These are phyloP conservation scores for Sinotaia quadrata DNA, from an alignment of 2,888 invertebrate genomes.

Conservation along the genomic window DNA sequence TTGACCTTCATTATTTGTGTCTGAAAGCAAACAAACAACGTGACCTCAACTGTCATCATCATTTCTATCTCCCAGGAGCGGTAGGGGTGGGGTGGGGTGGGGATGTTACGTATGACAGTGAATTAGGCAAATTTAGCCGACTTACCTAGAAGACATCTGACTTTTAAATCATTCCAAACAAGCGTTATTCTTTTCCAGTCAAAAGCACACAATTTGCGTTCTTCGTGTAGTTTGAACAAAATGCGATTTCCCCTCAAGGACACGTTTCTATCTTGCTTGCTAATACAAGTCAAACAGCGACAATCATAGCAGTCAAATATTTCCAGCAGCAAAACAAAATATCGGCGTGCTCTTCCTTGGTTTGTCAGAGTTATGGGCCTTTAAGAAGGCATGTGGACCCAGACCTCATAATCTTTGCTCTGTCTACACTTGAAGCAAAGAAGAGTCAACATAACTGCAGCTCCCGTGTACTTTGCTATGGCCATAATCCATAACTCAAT, in stretches of 20 bases:
- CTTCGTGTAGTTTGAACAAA: neutral
- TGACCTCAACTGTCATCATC: too few species aligned
- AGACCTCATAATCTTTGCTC: conserved; percentile 17
- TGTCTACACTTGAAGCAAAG: neutral
- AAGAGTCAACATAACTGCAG: neutral
- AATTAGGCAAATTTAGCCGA: too few species aligned
- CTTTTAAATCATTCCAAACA: too few species aligned
- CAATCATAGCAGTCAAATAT: conserved; percentile 12
- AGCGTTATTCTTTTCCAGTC: too few species aligned
- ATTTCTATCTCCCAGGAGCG: too few species aligned
- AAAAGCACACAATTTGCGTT: neutral
- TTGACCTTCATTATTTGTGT: too few species aligned
- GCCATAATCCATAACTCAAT: conserved; percentile 6
- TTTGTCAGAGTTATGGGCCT: neutral
- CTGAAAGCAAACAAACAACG: too few species aligned
- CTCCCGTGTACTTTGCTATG: neutral
- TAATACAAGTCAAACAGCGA: conserved; percentile 7
- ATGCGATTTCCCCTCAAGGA: neutral
- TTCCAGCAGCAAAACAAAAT: conserved; percentile 2
- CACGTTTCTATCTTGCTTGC: conserved; percentile 1
- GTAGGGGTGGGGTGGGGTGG: too few species aligned
- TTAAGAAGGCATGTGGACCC: neutral
- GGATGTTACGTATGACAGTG: too few species aligned
- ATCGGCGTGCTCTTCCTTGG: neutral
- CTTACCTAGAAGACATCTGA: too few species aligned